A percentile compares a stretch with the other conserved stretches of the same genome.
phyloP scores from a whole-genome alignment of 2,888 invertebrate species.

The Dryocosmus kuriphilus region DNA sequence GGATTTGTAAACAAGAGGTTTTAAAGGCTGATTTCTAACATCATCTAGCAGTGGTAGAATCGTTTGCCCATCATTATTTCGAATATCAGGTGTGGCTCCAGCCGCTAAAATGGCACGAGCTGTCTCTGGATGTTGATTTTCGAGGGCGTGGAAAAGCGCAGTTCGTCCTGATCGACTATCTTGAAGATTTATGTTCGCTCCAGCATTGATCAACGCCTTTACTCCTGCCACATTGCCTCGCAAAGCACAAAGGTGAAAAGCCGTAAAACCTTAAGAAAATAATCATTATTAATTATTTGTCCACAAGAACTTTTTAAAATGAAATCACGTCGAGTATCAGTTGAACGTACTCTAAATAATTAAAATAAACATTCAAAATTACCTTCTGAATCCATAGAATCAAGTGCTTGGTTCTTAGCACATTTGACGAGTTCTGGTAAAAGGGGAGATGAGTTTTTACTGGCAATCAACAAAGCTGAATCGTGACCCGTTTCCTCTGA shows the following conservation, averaged over 20 bases:
- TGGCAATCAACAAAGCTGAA: conserved; percentile 69
- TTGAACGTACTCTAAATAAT: neutral
- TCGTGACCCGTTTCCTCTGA: conserved; percentile 58
- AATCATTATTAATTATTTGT: neutral
- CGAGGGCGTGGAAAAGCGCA: conserved; percentile 71
- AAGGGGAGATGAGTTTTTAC: conserved; percentile 60
- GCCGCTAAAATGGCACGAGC: conserved; percentile 60
- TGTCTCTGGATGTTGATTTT: conserved; percentile 59
- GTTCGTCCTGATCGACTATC: conserved; percentile 72
- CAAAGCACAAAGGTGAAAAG: conserved; percentile 71
- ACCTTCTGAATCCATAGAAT: conserved; percentile 64
- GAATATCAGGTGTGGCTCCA: conserved; percentile 64
- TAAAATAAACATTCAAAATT: conserved; percentile 34
- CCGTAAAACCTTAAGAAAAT: conserved; percentile 64
- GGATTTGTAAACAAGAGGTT: conserved; percentile 51
- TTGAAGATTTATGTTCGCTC: conserved; percentile 66
- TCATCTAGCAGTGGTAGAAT: conserved; percentile 64
- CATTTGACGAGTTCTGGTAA: conserved; percentile 61
- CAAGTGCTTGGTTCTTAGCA: conserved; percentile 52
- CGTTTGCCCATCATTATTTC: conserved; percentile 69
- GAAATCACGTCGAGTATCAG: neutral
- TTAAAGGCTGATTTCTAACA: conserved; percentile 59
- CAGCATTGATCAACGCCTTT: conserved; percentile 58
- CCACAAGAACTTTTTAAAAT: neutral
- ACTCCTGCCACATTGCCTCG: conserved; percentile 63